phyloP scores from a whole-genome alignment of 2,888 invertebrate species.

The Ceramica pisi region DNA sequence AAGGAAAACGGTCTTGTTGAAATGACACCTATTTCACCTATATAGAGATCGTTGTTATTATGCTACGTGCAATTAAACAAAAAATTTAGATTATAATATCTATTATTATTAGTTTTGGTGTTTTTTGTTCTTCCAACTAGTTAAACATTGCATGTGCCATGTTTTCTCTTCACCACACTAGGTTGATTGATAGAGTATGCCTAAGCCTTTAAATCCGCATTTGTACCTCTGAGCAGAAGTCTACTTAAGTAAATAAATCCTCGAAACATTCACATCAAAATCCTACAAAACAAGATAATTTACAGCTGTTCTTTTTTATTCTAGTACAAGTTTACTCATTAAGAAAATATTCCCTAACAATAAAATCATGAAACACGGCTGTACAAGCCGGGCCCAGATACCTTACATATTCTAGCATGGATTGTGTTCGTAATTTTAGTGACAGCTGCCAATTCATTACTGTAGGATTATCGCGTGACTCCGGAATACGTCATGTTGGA shows the following conservation, averaged over 20 bases:
- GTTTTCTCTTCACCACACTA: too few relatives aligned
- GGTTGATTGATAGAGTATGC: too few relatives aligned
- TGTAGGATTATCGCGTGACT: slow-evolving; percentile 67
- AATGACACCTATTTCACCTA: not conserved
- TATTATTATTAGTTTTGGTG: too few relatives aligned
- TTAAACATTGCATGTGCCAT: too few relatives aligned
- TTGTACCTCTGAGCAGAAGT: too few relatives aligned
- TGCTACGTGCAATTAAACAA: too few relatives aligned
- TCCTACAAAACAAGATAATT: not conserved
- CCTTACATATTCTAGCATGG: slow-evolving; percentile 52
- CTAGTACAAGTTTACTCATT: not conserved
- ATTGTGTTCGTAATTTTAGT: slow-evolving; percentile 66
- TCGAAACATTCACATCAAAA: not conserved
- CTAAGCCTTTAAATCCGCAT: too few relatives aligned
- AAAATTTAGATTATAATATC: too few relatives aligned
- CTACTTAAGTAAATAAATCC: too few relatives aligned
- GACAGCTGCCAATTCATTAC: slow-evolving; percentile 71
- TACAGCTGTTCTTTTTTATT: not conserved
- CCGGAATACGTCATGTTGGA: slow-evolving; percentile 57
- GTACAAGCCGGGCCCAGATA: slow-evolving; percentile 1
- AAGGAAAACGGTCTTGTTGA: not conserved
- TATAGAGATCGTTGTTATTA: not conserved
- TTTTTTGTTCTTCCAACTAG: too few relatives aligned
- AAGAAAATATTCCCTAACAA: slow-evolving; percentile 27
- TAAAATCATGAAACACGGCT: slow-evolving; percentile 18